phyloP scores from a whole-genome alignment of 1,140 invertebrate species.

The Drosophila burlai region DNA sequence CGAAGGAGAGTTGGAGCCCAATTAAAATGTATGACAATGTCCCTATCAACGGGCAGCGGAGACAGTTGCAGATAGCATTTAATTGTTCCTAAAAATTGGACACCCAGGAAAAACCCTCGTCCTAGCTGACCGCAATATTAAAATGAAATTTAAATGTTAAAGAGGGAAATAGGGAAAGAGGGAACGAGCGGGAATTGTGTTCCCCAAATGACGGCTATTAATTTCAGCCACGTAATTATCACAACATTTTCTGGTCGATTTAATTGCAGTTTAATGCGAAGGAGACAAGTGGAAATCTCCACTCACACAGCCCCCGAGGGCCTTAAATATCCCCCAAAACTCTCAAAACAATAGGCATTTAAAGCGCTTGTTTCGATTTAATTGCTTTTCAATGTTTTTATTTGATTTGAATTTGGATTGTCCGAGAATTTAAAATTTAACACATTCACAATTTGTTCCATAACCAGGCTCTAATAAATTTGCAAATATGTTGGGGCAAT shows the following conservation, averaged over 20 bases:
- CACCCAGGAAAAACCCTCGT: neutral
- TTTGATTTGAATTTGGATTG: slow-evolving; percentile 19
- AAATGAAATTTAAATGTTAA: slow-evolving; percentile 66
- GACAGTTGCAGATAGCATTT: slow-evolving; percentile 74
- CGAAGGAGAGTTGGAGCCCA: slow-evolving; percentile 25
- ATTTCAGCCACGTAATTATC: slow-evolving; percentile 77
- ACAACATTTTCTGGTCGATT: slow-evolving; percentile 74
- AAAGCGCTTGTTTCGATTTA: slow-evolving; percentile 15
- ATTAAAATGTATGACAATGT: slow-evolving; percentile 81
- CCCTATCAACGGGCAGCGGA: slow-evolving; percentile 26
- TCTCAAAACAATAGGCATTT: slow-evolving; percentile 1
- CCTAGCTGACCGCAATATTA: slow-evolving; percentile 60
- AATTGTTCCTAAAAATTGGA: slow-evolving; percentile 70
- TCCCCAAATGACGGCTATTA: slow-evolving; percentile 74
- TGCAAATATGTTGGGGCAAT: slow-evolving; percentile 20
- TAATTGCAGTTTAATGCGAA: slow-evolving; percentile 75
- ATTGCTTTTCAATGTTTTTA: slow-evolving; percentile 13
- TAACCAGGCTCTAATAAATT: slow-evolving; percentile 5
- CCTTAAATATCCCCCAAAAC: slow-evolving; percentile 26
- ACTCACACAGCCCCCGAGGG: slow-evolving; percentile 15
- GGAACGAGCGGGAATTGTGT: neutral
- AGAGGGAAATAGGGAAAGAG: neutral
- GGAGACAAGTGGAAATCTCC: slow-evolving; percentile 56
- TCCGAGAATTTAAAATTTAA: slow-evolving; percentile 1
- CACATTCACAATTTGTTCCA: slow-evolving; percentile 7